These are phyloP conservation scores for Chalcis sispes DNA, from an alignment of 2,888 invertebrate genomes.

Conservation along the genomic window DNA sequence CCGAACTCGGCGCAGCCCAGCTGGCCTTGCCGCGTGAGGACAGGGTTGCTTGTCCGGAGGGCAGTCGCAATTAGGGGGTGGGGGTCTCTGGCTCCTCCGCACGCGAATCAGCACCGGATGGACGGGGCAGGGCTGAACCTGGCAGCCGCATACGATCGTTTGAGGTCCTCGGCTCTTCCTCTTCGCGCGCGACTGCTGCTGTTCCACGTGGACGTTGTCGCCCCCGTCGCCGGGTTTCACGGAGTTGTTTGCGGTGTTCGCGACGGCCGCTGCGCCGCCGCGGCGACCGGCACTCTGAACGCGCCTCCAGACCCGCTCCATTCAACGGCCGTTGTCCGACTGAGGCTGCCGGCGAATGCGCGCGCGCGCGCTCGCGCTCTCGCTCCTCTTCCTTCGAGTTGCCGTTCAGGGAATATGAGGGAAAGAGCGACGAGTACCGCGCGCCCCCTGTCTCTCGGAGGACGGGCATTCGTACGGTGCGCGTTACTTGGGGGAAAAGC, in stretches of 20 bases:
- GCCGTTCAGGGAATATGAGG: no score
- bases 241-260: constrained; percentile 65
- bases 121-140: constrained; percentile 73
- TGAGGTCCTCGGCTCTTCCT: constrained; percentile 66
- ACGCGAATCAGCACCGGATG: constrained; percentile 73
- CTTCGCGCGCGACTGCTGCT: neutral
- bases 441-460: neutral
- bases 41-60: constrained; percentile 70
- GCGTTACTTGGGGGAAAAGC: no score
- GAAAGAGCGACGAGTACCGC: no score
- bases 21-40: constrained; percentile 65
- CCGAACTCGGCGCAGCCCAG: constrained; percentile 65
- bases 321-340: constrained; percentile 74
- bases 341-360: constrained; percentile 55
- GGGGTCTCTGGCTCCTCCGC: constrained; percentile 67
- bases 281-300: constrained; percentile 73
- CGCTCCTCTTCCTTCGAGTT: neutral
- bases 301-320: constrained; percentile 75
- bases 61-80: constrained; percentile 68
- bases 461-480: neutral
- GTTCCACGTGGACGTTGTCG: constrained; percentile 1
- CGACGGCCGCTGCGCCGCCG: constrained; percentile 51
- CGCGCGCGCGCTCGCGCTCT: no score
- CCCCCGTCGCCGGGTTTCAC: neutral
- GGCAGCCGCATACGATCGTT: constrained; percentile 72